phyloP scores from a whole-genome alignment of 2,888 invertebrate species.

The Abrostola triplasia region DNA sequence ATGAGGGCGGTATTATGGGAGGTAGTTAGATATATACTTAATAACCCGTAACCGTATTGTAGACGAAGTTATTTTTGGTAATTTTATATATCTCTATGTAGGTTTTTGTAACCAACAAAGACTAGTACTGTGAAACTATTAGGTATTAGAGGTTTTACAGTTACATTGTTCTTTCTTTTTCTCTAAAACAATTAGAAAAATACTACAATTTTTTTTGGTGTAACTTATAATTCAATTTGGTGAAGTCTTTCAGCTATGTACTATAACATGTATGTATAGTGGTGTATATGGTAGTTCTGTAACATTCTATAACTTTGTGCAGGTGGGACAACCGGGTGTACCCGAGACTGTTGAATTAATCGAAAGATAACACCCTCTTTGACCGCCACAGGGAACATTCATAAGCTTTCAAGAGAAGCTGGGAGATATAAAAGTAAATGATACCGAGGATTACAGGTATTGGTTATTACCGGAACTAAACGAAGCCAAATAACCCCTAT shows the following conservation, averaged over 20 bases:
- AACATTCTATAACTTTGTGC: background rate
- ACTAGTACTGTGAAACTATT: no score
- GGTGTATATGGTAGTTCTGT: background rate
- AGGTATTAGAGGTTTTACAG: no score
- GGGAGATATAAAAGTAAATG: conserved; percentile 7
- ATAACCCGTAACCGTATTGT: background rate
- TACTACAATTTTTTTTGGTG: no score
- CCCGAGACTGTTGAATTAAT: conserved; percentile 10
- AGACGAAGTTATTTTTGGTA: background rate
- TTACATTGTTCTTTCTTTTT: no score
- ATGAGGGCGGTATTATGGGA: conserved; percentile 14
- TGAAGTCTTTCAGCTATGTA: background rate
- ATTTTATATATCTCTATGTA: background rate
- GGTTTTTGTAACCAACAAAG: no score
- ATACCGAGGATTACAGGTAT: background rate
- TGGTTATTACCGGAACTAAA: background rate
- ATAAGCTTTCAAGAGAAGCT: conserved; percentile 16
- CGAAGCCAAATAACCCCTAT: background rate
- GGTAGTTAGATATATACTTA: background rate
- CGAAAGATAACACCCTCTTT: conserved; percentile 37
- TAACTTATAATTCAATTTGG: no score
- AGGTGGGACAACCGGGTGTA: background rate
- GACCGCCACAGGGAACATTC: conserved; percentile 9
- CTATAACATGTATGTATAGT: background rate
- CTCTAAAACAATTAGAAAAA: no score